Evolutionary conservation across 2,797 vertebrate species (phyloP).

Genomic region (Rhincodon typus): DNA sequence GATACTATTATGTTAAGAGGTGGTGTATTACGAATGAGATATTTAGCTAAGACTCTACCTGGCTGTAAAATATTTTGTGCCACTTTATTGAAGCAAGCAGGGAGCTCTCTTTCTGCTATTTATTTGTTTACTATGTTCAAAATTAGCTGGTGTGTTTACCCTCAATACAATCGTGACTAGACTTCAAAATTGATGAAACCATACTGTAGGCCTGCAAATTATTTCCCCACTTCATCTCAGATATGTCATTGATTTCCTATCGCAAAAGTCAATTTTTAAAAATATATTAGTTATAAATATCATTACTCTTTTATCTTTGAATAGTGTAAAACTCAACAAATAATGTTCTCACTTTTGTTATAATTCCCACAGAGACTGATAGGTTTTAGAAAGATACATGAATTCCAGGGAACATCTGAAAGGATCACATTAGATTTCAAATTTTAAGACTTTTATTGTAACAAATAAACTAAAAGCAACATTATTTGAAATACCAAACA

Average conservation of each 20-base stretch:
- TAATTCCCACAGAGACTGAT: background rate
- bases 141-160: background rate
- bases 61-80: background rate
- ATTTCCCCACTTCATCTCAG: background rate
- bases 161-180: background rate
- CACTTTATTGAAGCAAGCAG: background rate
- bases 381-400: background rate
- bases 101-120: background rate
- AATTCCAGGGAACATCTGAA: background rate
- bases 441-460: background rate
- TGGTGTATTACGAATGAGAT: background rate
- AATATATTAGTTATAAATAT: background rate
- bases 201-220: background rate
- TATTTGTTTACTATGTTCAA: background rate
- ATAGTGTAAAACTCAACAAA: slow-evolving; percentile 6
- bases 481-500: no score
- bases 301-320: background rate
- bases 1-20: background rate
- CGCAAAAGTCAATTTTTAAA: slow-evolving; percentile 36
- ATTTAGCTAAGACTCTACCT: background rate
- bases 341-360: background rate
- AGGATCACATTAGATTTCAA: background rate
- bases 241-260: slow-evolving; percentile 32
- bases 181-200: background rate
- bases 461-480: background rate